Conservation (phyloP, 2,113 vertebrate species). For the Albula glossodonta region DNA sequence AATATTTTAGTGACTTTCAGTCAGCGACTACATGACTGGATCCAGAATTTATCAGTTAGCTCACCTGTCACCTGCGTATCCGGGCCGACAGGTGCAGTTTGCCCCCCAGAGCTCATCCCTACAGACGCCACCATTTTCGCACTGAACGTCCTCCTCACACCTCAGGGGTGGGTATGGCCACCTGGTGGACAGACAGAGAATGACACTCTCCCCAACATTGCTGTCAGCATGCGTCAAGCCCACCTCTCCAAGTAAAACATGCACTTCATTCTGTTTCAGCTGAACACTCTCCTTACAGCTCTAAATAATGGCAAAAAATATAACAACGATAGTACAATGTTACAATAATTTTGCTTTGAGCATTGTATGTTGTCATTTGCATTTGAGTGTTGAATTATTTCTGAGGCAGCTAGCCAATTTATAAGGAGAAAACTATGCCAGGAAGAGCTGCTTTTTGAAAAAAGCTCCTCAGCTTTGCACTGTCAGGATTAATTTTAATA, state of each 20-base stretch:
- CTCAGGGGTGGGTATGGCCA: slow-evolving; percentile 74
- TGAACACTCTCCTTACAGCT: background rate
- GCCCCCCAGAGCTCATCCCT: slow-evolving; percentile 72
- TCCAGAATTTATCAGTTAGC: background rate
- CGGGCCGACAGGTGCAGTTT: slow-evolving; percentile 83
- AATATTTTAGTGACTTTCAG: background rate
- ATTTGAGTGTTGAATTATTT: too few relatives aligned
- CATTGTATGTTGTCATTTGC: too few relatives aligned
- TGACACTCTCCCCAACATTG: background rate
- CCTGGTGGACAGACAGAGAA: slow-evolving; percentile 57
- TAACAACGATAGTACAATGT: too few relatives aligned
- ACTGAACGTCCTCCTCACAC: slow-evolving; percentile 77
- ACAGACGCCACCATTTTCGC: slow-evolving; percentile 74
- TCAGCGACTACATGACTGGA: background rate
- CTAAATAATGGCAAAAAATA: too few relatives aligned
- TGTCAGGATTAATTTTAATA: too few relatives aligned
- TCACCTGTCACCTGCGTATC: slow-evolving; percentile 80
- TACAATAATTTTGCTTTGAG: too few relatives aligned
- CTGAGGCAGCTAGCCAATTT: too few relatives aligned
- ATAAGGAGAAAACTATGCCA: too few relatives aligned
- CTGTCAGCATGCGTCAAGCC: background rate
- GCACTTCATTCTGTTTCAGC: background rate
- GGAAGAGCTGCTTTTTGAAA: too few relatives aligned
- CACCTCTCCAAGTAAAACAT: background rate
- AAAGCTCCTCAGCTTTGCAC: too few relatives aligned